Base-by-base conservation (phyloP, 2,888 invertebrate genomes). In the Phasia obesa region DNA sequence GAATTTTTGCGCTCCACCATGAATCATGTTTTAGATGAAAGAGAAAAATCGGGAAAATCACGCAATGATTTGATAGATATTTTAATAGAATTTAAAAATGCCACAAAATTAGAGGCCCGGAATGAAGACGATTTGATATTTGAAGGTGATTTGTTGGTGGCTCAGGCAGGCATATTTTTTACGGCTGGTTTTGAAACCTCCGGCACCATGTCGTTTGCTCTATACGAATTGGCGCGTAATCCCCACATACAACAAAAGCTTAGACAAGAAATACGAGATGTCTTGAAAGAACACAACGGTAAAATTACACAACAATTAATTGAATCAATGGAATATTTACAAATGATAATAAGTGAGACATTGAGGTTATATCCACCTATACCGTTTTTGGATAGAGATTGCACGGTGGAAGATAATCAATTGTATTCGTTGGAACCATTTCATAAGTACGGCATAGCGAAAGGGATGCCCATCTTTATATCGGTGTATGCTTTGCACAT, bases 11-110 rank as follows among this genome's bases (percentile, higher is more conserved):
- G 91, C 9, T 84, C 87, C 0, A 89, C 90, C 15, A 91, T 93
- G 19, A 91, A 90, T 86, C 89, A 91, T 25, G 91, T 92, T 0
- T 90, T 93, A 47, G 84, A 87, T 0, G 88, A 91, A 19, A 88
- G 93, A 1, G 89, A 91, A 60, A 86, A 88, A 42, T 88, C 90
- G 0, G 91, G 92, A 6, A 82, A 87, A 7, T 89, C 84, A 1
- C 88, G 92, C 23, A 89, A 92, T 49, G 93, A 93, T 85, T 90
- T 93, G 0, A 90, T 93, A 25, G 93, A 93, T 84, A 88, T 92
- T 19, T 87, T 93, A n/a, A 89, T 93, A 38, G 91, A 92, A 35
- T 87, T 92, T 27, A 91, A 89, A 75, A 87, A 89, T 42, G 60
- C 84, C n/a, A 83, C 84, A 1, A 85, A 84, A 81, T 7, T 4